Percentiles rank a stretch among this genome's conserved stretches.
phyloP scores from a whole-genome alignment of 2,888 invertebrate genomes.

The Plutella xylostella region DNA sequence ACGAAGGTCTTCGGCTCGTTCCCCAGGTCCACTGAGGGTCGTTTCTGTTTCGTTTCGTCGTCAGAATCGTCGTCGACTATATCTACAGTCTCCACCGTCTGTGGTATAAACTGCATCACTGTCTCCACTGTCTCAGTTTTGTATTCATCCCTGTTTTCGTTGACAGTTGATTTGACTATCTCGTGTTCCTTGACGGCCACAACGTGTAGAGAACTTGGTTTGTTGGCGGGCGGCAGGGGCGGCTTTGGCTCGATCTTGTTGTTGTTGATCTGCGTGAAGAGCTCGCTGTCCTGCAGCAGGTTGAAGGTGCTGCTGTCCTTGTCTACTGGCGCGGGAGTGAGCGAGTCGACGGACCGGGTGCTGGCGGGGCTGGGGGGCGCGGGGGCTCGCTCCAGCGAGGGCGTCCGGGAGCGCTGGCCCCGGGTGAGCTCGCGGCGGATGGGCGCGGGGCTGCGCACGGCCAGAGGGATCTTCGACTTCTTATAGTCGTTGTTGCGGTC shows the following conservation, averaged over 20 bases:
- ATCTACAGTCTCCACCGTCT: constrained; percentile 65
- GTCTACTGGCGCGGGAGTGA: constrained; percentile 46
- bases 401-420: not conserved
- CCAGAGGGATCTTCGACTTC: constrained; percentile 54
- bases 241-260: constrained; percentile 36
- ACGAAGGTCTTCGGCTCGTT: constrained; percentile 50
- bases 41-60: constrained; percentile 15
- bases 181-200: constrained; percentile 79
- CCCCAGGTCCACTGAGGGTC: constrained; percentile 32
- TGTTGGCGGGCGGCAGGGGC: constrained; percentile 19
- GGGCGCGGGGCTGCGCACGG: constrained; percentile 50
- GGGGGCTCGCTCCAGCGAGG: not conserved
- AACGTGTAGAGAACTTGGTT: constrained; percentile 56
- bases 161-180: constrained; percentile 73
- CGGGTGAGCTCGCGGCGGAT: constrained; percentile 19
- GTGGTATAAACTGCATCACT: constrained; percentile 64
- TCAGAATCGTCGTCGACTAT: constrained; percentile 40
- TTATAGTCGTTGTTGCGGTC: constrained; percentile 43
- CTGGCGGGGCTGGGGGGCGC: not conserved
- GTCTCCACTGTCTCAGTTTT: constrained; percentile 65
- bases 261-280: constrained; percentile 76
- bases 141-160: constrained; percentile 48
- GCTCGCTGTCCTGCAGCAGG: constrained; percentile 74
- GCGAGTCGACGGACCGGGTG: not conserved
- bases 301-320: constrained; percentile 72